These are phyloP conservation scores for Micronycteris hirsuta DNA, from an alignment of 2,113 vertebrate species.

Conservation along the genomic window DNA sequence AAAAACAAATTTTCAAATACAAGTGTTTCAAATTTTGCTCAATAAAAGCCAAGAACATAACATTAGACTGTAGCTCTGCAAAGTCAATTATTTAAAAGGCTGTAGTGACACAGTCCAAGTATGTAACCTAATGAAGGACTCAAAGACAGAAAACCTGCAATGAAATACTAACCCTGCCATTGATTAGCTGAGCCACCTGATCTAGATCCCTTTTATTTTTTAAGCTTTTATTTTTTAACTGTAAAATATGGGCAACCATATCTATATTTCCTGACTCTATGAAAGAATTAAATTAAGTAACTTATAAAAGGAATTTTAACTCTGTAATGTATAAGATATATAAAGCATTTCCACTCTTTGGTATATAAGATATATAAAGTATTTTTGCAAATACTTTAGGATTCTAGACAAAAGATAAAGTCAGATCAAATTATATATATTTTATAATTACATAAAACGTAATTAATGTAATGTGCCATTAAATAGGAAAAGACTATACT, in stretches of 20 bases:
- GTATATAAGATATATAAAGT: background rate
- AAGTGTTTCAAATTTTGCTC: background rate
- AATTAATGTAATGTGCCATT: background rate
- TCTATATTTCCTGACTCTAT: background rate
- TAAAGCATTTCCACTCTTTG: background rate
- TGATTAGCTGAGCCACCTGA: background rate
- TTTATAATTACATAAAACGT: slow-evolving; percentile 31
- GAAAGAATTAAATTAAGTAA: background rate
- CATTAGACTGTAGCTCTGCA: background rate
- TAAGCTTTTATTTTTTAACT: background rate
- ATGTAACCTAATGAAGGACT: slow-evolving; percentile 1
- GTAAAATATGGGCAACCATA: background rate
- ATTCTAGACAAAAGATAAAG: slow-evolving; percentile 26
- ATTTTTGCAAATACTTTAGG: background rate
- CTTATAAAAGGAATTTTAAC: background rate
- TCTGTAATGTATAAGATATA: background rate
- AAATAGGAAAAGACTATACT: background rate
- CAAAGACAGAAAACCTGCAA: background rate
- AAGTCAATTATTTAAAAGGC: slow-evolving; percentile 30
- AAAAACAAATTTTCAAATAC: background rate
- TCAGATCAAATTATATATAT: background rate
- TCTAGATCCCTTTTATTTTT: background rate
- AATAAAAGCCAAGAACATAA: background rate
- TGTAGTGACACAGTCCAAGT: background rate
- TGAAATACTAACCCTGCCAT: background rate